These are phyloP conservation scores for Parelbella ahira DNA, from an alignment of 2,888 invertebrate species.

Conservation along the genomic window DNA sequence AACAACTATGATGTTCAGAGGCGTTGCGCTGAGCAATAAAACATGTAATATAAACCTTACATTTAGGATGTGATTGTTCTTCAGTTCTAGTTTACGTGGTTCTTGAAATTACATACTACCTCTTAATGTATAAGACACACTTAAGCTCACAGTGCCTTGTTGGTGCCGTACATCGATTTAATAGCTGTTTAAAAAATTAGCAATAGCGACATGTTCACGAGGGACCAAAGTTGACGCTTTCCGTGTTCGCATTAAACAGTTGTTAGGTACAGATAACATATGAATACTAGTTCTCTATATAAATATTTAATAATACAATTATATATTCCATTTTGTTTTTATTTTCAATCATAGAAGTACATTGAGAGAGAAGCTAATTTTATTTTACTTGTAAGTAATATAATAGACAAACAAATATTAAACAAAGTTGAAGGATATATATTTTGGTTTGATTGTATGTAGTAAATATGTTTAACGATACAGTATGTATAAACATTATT, in stretches of 20 bases:
- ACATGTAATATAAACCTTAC: slow-evolving; percentile 27
- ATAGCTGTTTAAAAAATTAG: slow-evolving; percentile 38
- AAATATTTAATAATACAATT: too few relatives aligned
- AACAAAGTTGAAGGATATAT: slow-evolving; percentile 1
- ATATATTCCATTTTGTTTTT: background rate
- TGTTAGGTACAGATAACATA: slow-evolving; percentile 9
- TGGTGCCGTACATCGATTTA: slow-evolving; percentile 43
- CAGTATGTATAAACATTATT: too few relatives aligned
- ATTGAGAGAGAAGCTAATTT: slow-evolving; percentile 5
- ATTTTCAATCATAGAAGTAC: background rate
- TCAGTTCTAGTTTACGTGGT: slow-evolving; percentile 58
- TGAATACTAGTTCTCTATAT: background rate
- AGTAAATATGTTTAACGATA: too few relatives aligned
- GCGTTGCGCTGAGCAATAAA: slow-evolving; percentile 46
- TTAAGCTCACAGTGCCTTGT: slow-evolving; percentile 29
- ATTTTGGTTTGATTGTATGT: slow-evolving; percentile 7
- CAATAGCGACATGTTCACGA: slow-evolving; percentile 34
- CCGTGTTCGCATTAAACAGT: slow-evolving; percentile 4
- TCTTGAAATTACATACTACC: slow-evolving; percentile 78
- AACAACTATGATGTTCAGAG: slow-evolving; percentile 31
- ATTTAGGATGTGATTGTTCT: slow-evolving; percentile 39
- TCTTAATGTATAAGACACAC: slow-evolving; percentile 67
- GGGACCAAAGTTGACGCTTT: slow-evolving; percentile 58
- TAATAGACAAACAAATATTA: too few relatives aligned
- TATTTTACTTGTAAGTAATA: background rate